A percentile compares a stretch with the other conserved stretches of the same genome.
phyloP scores from a whole-genome alignment of 2,113 vertebrate species.

The Herpetotheres cachinnans region DNA sequence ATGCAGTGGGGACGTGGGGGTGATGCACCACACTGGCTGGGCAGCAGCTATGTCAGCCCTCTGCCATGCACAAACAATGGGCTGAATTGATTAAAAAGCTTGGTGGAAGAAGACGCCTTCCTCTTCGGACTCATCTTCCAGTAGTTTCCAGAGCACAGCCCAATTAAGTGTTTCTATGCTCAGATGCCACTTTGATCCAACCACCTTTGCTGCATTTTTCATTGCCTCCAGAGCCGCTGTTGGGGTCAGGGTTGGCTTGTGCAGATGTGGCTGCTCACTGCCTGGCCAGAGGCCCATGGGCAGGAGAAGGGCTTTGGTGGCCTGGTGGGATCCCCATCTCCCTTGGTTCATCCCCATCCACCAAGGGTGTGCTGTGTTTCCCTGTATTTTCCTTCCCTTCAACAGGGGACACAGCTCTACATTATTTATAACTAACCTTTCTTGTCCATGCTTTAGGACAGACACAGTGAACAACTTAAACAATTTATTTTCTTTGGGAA shows the following conservation, averaged over 20 bases:
- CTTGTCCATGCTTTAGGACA: background rate
- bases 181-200: background rate
- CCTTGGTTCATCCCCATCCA: background rate
- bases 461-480: background rate
- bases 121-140: background rate
- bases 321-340: background rate
- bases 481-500: conserved; percentile 13
- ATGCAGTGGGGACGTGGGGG: too few relatives aligned
- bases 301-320: background rate
- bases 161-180: background rate
- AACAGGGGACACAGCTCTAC: background rate
- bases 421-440: conserved; percentile 46
- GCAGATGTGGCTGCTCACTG: background rate
- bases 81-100: background rate
- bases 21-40: accelerated
- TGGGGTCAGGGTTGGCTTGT: accelerated
- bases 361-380: background rate
- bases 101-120: background rate
- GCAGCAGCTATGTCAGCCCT: background rate
- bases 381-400: background rate
- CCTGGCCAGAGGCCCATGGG: accelerated
- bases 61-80: background rate
- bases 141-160: background rate
- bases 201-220: background rate
- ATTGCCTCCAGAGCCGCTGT: background rate